A percentile compares a stretch with the other conserved stretches of the same genome.
These are phyloP conservation scores for Acomys russatus DNA, from an alignment of 2,797 vertebrate species.

Conservation along the genomic window DNA sequence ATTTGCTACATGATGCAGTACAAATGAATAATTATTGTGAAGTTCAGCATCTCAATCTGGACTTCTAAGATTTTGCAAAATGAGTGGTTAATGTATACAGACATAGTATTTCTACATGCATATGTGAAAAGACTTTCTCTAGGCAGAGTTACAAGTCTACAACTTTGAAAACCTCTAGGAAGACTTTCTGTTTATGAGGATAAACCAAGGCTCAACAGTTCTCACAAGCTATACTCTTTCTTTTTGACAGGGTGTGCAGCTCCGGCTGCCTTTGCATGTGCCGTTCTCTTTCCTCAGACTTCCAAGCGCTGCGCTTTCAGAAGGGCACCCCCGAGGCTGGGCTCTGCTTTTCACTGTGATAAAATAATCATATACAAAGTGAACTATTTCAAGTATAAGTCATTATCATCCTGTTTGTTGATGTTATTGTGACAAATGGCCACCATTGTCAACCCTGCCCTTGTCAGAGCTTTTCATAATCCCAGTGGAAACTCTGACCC, in stretches of 20 bases:
- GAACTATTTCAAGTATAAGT: slow-evolving; percentile 27
- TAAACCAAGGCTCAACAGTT: slow-evolving; percentile 3
- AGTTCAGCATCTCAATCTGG: slow-evolving; percentile 52
- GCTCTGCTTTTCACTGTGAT: not conserved
- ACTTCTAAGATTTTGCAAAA: slow-evolving; percentile 39
- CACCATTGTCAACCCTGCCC: not conserved
- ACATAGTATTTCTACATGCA: slow-evolving; percentile 32
- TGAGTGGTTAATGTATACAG: slow-evolving; percentile 40
- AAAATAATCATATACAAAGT: slow-evolving; percentile 8
- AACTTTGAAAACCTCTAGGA: slow-evolving; percentile 23
- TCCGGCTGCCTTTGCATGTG: not conserved
- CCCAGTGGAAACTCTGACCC: not conserved
- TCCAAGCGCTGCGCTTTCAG: not conserved
- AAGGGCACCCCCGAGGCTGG: not conserved
- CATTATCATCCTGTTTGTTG: slow-evolving; percentile 32
- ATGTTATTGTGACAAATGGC: slow-evolving; percentile 13
- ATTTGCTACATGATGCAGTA: slow-evolving; percentile 43
- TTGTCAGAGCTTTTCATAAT: slow-evolving; percentile 27
- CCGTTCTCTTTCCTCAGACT: not conserved
- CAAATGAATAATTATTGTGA: slow-evolving; percentile 63
- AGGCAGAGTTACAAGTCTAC: slow-evolving; percentile 23
- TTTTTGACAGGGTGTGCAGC: not conserved
- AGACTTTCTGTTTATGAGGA: not conserved
- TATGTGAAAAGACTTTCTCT: slow-evolving; percentile 44
- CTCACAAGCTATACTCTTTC: slow-evolving; percentile 18